These are phyloP conservation scores for Odontamblyopus rebecca DNA, from an alignment of 2,797 vertebrate genomes.

Conservation along the genomic window DNA sequence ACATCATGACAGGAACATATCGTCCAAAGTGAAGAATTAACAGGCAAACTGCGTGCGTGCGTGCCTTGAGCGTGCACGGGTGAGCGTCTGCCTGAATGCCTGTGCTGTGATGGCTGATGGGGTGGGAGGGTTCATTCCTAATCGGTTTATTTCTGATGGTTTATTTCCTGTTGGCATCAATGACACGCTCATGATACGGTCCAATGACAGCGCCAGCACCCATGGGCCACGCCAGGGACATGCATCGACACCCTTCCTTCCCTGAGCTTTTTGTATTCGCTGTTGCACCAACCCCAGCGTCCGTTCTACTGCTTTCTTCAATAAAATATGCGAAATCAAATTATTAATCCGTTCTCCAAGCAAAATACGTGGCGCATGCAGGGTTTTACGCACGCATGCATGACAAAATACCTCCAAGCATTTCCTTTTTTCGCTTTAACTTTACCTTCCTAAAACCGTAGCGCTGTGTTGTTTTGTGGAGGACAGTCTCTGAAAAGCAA, in stretches of 20 bases:
- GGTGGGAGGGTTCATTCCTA: conserved; percentile 32
- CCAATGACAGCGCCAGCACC: conserved; percentile 13
- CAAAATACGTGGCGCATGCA: conserved; percentile 45
- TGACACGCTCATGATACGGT: conserved; percentile 26
- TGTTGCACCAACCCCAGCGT: conserved; percentile 48
- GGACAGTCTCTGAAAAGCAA: conserved; percentile 28
- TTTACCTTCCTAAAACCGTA: conserved; percentile 53
- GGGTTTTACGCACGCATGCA: conserved; percentile 15
- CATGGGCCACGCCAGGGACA: background rate
- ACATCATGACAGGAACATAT: conserved; percentile 1
- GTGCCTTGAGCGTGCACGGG: too few species aligned
- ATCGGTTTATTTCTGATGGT: conserved; percentile 22
- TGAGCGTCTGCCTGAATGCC: background rate
- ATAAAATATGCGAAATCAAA: conserved; percentile 44
- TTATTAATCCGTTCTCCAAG: conserved; percentile 33
- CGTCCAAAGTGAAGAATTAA: background rate
- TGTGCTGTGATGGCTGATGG: background rate
- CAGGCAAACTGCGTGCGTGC: background rate
- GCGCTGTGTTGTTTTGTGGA: conserved; percentile 41
- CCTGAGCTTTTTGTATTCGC: conserved; percentile 22
- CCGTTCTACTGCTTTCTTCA: conserved; percentile 45
- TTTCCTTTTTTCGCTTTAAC: conserved; percentile 9
- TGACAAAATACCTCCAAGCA: conserved; percentile 14
- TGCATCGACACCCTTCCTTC: background rate
- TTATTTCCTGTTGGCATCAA: conserved; percentile 22